Evolutionary conservation across 2,797 vertebrate species (phyloP), one percentile per base, ranked within the genome.

Genomic region (Coilia nasus): DNA sequence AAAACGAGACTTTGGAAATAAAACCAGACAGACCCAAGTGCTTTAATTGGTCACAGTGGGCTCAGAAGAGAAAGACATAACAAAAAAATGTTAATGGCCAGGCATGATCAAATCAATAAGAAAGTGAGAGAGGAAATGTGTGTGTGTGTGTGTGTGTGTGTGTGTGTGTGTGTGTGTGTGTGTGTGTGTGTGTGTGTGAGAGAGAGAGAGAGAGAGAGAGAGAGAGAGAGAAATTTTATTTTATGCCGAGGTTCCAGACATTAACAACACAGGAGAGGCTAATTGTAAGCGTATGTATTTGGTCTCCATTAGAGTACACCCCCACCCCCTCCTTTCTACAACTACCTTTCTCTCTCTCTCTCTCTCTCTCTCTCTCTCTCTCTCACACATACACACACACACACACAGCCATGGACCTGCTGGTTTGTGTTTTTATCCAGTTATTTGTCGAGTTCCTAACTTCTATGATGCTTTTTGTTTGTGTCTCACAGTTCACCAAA

Each of bases 1-100:
- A 92, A 89, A 93, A 93, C 89, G 88, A 92, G 86, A 92, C 92
- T 85, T 94, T 96, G 94, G 95, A 96, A 93, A 90, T 90, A 93
- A 93, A 94, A 96, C 92, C 94, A 96, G 95, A 95, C 94, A 94
- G 95, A 94, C 91, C 93, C 93, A 93, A 94, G 94, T 94, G 93
- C 93, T 92, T 91, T 93, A 94, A 95, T 94, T 95, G 93, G 90
- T 93, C 91, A 87, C 92, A 93, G 93, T 86, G 89, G 94, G 93
- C 92, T 91, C 93, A 91, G 90, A 91, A 87, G 93, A 92, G 92
- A 92, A 90, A 93, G 92, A 93, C 92, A 91, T 92, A 94, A 95
- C 92, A 94, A 87, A 87, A 83, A 82, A 86, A 64, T 25, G 10
- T 12, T 0, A 71, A 64, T 31, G 28, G 25, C 23, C 23, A 80